Percentiles rank a stretch among this genome's conserved stretches.
Conservation (phyloP, 23 tunicate species). For the Halocynthia roretzi region DNA sequence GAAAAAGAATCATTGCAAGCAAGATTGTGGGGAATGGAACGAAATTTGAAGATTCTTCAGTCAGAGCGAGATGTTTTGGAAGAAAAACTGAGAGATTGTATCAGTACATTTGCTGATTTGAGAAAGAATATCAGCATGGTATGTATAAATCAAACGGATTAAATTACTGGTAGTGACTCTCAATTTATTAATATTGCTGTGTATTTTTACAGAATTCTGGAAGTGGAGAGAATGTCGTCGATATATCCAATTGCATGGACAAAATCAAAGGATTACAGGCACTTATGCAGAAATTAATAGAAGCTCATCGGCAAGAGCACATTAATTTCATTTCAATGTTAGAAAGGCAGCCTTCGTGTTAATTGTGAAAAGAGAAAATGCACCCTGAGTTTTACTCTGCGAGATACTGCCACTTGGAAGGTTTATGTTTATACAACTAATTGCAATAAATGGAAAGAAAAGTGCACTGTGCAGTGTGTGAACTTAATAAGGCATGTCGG, state of each 20-base stretch:
- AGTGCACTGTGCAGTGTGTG: too few relatives aligned
- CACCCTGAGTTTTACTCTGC: too few relatives aligned
- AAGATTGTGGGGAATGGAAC: slow-evolving; percentile 64
- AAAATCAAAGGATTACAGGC: slow-evolving; percentile 76
- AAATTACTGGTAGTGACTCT: not conserved
- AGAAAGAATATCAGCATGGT: slow-evolving; percentile 55
- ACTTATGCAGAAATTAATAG: slow-evolving; percentile 76
- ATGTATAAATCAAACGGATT: not conserved
- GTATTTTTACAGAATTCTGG: slow-evolving; percentile 55
- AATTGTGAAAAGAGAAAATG: too few relatives aligned
- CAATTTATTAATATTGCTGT: not conserved
- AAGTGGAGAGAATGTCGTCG: slow-evolving; percentile 42
- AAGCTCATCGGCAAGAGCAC: slow-evolving; percentile 85
- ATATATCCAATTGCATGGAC: slow-evolving; percentile 58
- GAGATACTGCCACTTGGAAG: too few relatives aligned
- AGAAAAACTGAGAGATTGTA: slow-evolving; percentile 73
- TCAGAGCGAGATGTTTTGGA: slow-evolving; percentile 75
- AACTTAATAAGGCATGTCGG: too few relatives aligned
- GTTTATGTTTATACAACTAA: too few relatives aligned
- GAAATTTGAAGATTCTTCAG: slow-evolving; percentile 70
- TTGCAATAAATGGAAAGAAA: too few relatives aligned
- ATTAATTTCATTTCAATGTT: slow-evolving; percentile 71
- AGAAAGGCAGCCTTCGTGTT: slow-evolving; percentile 55
- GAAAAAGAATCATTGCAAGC: slow-evolving; percentile 80
- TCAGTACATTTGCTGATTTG: slow-evolving; percentile 64